Conservation (phyloP, 2,888 invertebrate species). For the Andrena chrysosceles region DNA sequence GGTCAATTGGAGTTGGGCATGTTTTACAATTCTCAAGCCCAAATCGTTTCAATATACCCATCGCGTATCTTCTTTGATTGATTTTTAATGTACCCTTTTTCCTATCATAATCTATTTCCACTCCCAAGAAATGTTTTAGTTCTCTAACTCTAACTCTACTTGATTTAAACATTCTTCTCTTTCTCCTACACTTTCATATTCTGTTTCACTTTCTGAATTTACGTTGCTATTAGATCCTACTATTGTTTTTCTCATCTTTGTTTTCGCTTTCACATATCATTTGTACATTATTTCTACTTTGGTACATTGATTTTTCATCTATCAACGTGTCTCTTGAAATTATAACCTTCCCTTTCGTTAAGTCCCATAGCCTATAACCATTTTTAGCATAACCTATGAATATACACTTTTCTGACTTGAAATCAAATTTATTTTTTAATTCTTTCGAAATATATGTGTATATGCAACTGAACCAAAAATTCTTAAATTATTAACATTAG, state of each 20-base stretch:
- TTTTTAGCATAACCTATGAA: slow-evolving; percentile 21
- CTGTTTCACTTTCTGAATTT: not conserved
- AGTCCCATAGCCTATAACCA: slow-evolving; percentile 13
- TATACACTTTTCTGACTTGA: slow-evolving; percentile 12
- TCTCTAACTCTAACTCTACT: not conserved
- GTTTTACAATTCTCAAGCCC: not conserved
- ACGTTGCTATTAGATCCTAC: not conserved
- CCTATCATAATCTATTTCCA: not conserved
- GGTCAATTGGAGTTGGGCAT: not conserved
- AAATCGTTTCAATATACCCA: not conserved
- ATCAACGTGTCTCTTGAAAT: slow-evolving; percentile 10
- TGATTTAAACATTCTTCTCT: too few species aligned
- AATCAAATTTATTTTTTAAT: slow-evolving; percentile 10
- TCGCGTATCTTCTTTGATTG: not conserved
- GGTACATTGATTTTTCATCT: not conserved
- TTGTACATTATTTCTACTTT: not conserved
- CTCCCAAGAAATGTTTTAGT: not conserved
- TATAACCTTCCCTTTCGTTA: slow-evolving; percentile 1
- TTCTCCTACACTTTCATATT: not conserved
- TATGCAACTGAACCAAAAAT: slow-evolving; percentile 20
- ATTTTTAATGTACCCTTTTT: not conserved
- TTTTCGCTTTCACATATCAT: not conserved
- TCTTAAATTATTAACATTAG: slow-evolving; percentile 10
- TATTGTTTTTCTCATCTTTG: slow-evolving; percentile 27
- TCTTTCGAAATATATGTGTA: slow-evolving; percentile 12